Evolutionary conservation across 2,113 vertebrate species (phyloP).

Genomic region (Sinocyclocheilus anophthalmus): DNA sequence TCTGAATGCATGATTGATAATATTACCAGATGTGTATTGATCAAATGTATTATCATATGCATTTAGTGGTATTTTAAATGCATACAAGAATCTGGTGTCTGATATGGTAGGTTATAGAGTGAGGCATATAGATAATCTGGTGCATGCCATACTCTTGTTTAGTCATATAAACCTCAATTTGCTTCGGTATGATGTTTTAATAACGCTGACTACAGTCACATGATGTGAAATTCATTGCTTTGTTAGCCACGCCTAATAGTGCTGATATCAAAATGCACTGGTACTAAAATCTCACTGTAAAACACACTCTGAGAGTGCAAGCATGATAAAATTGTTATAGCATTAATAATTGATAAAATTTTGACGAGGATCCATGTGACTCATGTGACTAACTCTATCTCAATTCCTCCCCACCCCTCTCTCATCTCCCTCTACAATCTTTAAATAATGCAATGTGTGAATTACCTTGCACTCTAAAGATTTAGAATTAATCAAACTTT

Average conservation of each 20-base stretch:
- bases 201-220: background rate
- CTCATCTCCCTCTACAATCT: background rate
- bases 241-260: slow-evolving; percentile 10
- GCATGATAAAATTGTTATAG: slow-evolving; percentile 15
- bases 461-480: background rate
- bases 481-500: background rate
- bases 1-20: background rate
- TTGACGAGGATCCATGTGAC: slow-evolving; percentile 19
- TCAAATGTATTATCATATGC: background rate
- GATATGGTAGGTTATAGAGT: background rate
- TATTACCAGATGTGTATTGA: background rate
- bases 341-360: slow-evolving; percentile 24
- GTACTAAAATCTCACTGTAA: background rate
- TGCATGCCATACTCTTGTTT: background rate
- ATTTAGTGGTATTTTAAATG: background rate
- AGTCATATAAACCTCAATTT: background rate
- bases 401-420: slow-evolving; percentile 18
- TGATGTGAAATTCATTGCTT: background rate
- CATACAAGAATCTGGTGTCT: background rate
- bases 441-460: slow-evolving; percentile 4
- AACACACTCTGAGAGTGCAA: slow-evolving; percentile 1
- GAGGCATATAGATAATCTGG: background rate
- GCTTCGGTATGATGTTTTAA: background rate
- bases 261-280: background rate
- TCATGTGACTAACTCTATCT: slow-evolving; percentile 12